A percentile compares a stretch with the other conserved stretches of the same genome.
Evolutionary conservation across 2,888 invertebrate genomes (phyloP).

Genomic region (Pseudoips prasinana): DNA sequence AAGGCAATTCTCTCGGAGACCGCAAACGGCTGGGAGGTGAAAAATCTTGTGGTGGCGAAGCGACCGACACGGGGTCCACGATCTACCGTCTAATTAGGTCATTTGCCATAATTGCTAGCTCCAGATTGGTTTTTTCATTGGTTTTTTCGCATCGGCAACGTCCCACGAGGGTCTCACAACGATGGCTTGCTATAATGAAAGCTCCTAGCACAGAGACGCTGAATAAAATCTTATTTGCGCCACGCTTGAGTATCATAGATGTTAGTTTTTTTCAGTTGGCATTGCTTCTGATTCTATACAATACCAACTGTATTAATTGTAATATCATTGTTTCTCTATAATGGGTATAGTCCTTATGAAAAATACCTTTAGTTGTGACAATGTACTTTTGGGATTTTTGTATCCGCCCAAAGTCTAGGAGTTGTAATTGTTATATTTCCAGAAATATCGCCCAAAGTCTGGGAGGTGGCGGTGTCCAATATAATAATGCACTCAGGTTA

Average conservation of each 20-base stretch:
- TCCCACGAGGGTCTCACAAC: slow-evolving; percentile 58
- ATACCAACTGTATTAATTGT: no score
- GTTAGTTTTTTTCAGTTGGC: slow-evolving; percentile 13
- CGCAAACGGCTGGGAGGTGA: slow-evolving; percentile 54
- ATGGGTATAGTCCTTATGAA: no score
- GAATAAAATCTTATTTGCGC: slow-evolving; percentile 33
- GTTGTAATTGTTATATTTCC: no score
- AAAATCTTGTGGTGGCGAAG: slow-evolving; percentile 51
- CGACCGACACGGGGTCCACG: slow-evolving; percentile 37
- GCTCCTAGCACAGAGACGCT: slow-evolving; percentile 44
- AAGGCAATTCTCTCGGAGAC: slow-evolving; percentile 51
- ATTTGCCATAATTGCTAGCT: slow-evolving; percentile 75
- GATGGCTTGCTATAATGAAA: slow-evolving; percentile 66
- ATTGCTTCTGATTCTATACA: slow-evolving; percentile 8
- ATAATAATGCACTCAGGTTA: no score
- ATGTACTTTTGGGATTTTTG: no score
- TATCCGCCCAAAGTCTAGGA: no score
- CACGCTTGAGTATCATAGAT: slow-evolving; percentile 11
- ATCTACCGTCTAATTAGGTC: slow-evolving; percentile 63
- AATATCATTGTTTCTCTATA: no score
- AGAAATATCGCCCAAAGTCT: no score
- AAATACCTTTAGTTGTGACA: no score
- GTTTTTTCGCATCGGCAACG: slow-evolving; percentile 74
- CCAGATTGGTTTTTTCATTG: slow-evolving; percentile 79
- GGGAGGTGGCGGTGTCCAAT: no score